Base-by-base conservation (phyloP, 2,888 invertebrate genomes). In the Tenthredo livida region DNA sequence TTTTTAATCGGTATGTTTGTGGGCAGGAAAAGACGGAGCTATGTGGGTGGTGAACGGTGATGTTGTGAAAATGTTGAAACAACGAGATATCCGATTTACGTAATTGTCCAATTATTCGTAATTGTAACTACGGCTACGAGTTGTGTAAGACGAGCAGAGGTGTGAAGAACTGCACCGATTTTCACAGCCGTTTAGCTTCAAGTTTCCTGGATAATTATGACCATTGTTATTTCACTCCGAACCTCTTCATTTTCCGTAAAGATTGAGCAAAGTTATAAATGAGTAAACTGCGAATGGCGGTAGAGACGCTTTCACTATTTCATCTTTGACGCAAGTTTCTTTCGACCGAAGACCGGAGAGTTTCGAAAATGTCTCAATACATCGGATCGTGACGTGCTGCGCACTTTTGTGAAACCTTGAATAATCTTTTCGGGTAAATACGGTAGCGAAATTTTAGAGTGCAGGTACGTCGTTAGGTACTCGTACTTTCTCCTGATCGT, bases 291-390 rank as follows among this genome's bases (percentile, higher is more conserved):
- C 15, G 33, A 67, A 67, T 17, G 67, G 67, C 33, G 15, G 67
- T 33, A 33, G 15, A 67, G 17, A 33, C 73, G n/a, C 15, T 37
- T 37, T 37, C 37, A n/a, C 37, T 37, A 21, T 73, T 40, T 17
- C 15, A 43, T 73, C 15, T 43, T 40, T 15, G 43, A 43, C 9
- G 21, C 9, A 43, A 43, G 12, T 43, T 73, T 25, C 73, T 73
- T 43, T 25, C 25, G 10, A 43, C 33, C 10, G 43, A 43, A 40
- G 43, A 43, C 43, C n/a, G 40, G 2, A 25, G 73, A 40, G 21
- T 50, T n/a, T 47, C 25, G 77, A 50, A 54, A 80, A 80, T 61
- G 37, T 80, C 80, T 58, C n/a, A 61, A 80, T 80, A 25, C 33
- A 21, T 61, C 21, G n/a, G 40, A n/a, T 80, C 40, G 25, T 40